Evolutionary conservation across 2,113 vertebrate genomes (phyloP), one percentile per base, ranked within the genome.

Genomic region (Ophiodon elongatus): DNA sequence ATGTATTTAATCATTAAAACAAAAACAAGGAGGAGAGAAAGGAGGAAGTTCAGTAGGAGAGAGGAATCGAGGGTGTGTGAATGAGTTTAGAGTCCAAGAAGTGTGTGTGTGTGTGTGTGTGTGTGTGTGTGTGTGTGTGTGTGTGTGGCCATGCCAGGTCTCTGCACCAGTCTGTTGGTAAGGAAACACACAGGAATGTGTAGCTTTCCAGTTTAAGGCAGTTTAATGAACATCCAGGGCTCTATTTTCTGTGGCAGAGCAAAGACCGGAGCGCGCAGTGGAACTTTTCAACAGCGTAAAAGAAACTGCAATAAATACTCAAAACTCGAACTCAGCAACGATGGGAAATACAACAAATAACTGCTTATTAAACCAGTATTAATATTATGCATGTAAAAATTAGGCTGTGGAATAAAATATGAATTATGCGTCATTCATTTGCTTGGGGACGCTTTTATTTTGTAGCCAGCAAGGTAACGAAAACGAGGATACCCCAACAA

Each of bases 101-200:
- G 60, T 63, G 60, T 62, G n/a, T 57, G 54, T 57, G n/a, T 57
- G 17, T 35, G 59, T 63, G 60, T 63, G 31, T n/a, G 33, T 39
- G 21, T 23, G 62, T 64, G 33, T 37, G 60, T 8, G 63, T 15
- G 10, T 25, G 35, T 39, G 62, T 25, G 83, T 66, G 84, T 83
- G 81, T 81, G 88, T 88, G 91, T 88, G 90, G 68, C 64, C 35
- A 14, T 90, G 94, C 88, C 93, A 94, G 86, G 59, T 56, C 87
- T 85, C 84, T 84, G 90, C 89, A 87, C 75, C 84, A 91, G 92
- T 90, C 89, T 89, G 94, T 96, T 93, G 95, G 94, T 95, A 90
- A 91, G 94, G 95, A 90, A 86, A 93, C 91, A 52, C 64, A 82
- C 74, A 88, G 93, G 94, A 96, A 95, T 96, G 94, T 90, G 91